Evolutionary conservation across 2,888 invertebrate species (phyloP).

Genomic region (Gymnoscelis rufifasciata): DNA sequence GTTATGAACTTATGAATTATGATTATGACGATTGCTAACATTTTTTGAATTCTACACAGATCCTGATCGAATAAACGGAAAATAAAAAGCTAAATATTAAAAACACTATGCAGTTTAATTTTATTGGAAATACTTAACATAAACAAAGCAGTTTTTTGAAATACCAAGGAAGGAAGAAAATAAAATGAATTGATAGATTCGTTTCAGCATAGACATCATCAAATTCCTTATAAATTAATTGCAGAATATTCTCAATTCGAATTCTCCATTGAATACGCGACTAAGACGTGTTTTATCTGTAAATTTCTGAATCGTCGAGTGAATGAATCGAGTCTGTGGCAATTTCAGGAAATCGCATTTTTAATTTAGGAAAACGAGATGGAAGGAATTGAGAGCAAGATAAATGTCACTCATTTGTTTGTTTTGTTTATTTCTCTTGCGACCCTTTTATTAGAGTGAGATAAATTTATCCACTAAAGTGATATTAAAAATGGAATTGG

Average conservation of each 20-base stretch:
- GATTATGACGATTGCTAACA: too few species aligned
- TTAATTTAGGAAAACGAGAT: slow-evolving; percentile 6
- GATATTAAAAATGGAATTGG: background rate
- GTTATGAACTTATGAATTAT: too few species aligned
- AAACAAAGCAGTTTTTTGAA: too few species aligned
- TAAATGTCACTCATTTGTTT: slow-evolving; percentile 13
- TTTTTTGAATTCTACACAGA: too few species aligned
- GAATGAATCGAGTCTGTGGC: slow-evolving; percentile 16
- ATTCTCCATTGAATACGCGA: background rate
- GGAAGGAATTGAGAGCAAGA: slow-evolving; percentile 7
- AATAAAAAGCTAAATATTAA: too few species aligned
- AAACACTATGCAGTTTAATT: too few species aligned
- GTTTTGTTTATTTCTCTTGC: slow-evolving; percentile 4
- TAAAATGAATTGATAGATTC: too few species aligned
- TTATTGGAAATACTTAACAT: too few species aligned
- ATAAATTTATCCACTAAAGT: slow-evolving; percentile 2
- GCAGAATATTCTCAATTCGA: slow-evolving; percentile 33
- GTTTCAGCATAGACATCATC: slow-evolving; percentile 11
- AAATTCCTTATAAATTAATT: slow-evolving; percentile 34
- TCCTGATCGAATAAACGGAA: too few species aligned
- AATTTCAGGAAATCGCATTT: slow-evolving; percentile 16
- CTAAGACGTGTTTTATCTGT: background rate
- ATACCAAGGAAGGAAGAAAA: too few species aligned
- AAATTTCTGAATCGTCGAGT: slow-evolving; percentile 19
- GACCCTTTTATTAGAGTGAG: slow-evolving; percentile 1